Conservation (phyloP, 2,797 vertebrate genomes). For the Alouatta caraya region DNA sequence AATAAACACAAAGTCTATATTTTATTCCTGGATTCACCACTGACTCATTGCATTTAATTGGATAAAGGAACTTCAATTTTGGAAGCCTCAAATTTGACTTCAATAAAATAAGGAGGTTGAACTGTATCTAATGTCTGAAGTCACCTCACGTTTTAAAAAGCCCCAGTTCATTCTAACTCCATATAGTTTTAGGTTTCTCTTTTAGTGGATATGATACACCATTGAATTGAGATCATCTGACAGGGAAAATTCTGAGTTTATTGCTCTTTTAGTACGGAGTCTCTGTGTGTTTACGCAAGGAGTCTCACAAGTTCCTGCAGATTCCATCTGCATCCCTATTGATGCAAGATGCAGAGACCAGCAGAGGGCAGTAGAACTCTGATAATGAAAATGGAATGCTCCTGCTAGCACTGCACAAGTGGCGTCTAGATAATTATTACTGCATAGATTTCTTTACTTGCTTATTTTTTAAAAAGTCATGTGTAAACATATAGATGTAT, state of each 20-base stretch:
- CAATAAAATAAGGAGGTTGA: neutral
- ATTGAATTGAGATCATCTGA: neutral
- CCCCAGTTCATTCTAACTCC: neutral
- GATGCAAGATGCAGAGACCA: neutral
- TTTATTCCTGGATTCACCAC: neutral
- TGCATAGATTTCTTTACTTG: neutral
- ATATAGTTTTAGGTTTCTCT: neutral
- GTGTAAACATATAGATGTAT: neutral
- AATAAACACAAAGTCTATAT: neutral
- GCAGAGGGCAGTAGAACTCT: conserved; percentile 71
- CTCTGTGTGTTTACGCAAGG: neutral
- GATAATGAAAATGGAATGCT: neutral
- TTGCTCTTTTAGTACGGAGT: neutral
- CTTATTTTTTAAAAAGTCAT: neutral
- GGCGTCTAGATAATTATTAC: neutral
- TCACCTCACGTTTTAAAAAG: neutral
- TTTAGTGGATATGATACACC: neutral
- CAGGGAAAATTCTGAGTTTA: neutral
- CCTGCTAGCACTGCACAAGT: neutral
- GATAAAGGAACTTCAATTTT: neutral
- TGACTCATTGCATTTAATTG: neutral
- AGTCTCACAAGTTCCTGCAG: neutral
- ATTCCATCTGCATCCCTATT: neutral
- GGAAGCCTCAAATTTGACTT: neutral
- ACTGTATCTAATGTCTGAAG: neutral